These are phyloP conservation scores for Decapterus maruadsi DNA, from an alignment of 2,797 vertebrate species.

Conservation along the genomic window DNA sequence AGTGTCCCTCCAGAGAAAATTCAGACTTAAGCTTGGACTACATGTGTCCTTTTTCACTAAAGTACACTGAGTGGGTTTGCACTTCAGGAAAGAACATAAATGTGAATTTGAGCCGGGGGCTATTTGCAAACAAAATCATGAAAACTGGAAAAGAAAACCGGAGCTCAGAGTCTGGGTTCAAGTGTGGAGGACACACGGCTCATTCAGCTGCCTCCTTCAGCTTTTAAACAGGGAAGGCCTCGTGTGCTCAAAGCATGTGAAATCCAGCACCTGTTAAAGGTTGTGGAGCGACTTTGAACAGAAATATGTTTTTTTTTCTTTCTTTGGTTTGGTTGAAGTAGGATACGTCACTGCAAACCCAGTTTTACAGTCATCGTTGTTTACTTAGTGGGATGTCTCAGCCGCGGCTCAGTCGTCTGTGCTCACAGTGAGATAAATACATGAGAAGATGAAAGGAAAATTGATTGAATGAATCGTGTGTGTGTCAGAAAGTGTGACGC, in stretches of 20 bases:
- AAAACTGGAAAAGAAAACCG: not conserved
- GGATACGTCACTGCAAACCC: not conserved
- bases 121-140: conserved; percentile 1
- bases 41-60: too few species aligned
- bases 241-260: not conserved
- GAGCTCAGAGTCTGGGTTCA: not conserved
- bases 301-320: not conserved
- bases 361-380: conserved; percentile 1
- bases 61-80: not conserved
- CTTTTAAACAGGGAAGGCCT: not conserved
- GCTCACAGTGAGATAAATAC: conserved; percentile 4
- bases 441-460: conserved; percentile 23
- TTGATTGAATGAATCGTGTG: conserved; percentile 11
- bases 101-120: not conserved
- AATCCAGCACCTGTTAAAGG: not conserved
- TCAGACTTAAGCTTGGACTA: not conserved
- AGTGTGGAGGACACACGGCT: not conserved
- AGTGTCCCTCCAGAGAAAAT: not conserved
- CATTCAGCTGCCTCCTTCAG: not conserved
- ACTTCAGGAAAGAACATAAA: not conserved
- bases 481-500: not conserved
- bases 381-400: not conserved
- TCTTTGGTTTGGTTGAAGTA: not conserved
- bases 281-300: too few species aligned
- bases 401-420: not conserved